phyloP scores from a whole-genome alignment of 2,888 invertebrate species.

The Lymantria dispar region DNA sequence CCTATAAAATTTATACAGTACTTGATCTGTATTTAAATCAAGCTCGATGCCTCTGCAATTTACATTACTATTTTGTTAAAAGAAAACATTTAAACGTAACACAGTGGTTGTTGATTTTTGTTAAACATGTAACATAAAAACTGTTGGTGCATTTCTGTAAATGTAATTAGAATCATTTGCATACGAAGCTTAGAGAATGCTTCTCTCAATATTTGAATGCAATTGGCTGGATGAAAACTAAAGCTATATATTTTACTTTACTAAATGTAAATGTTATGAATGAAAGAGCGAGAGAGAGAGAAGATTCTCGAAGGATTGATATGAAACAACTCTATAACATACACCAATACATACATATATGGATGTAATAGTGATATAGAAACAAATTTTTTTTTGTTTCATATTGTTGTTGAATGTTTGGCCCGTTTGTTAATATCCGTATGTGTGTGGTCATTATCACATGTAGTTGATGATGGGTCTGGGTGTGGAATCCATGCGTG shows the following conservation, averaged over 20 bases:
- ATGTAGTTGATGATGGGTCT: slow-evolving; percentile 24
- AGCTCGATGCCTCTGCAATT: slow-evolving; percentile 1
- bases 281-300: background rate
- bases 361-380: background rate
- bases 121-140: background rate
- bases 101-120: too few relatives aligned
- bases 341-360: background rate
- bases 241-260: background rate
- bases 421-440: background rate
- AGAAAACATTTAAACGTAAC: too few relatives aligned
- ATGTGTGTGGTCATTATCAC: slow-evolving; percentile 3
- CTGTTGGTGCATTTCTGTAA: background rate
- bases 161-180: slow-evolving; percentile 2
- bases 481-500: slow-evolving; percentile 33
- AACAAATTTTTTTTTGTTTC: background rate
- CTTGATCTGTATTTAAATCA: background rate
- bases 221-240: slow-evolving; percentile 7
- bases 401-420: background rate
- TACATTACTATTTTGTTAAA: background rate
- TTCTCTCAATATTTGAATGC: slow-evolving; percentile 1
- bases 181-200: slow-evolving; percentile 1
- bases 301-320: slow-evolving; percentile 1
- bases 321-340: slow-evolving; percentile 2
- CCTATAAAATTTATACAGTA: too few relatives aligned
- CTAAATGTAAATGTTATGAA: background rate